These are phyloP conservation scores for Beris chalybata DNA, from an alignment of 2,888 invertebrate genomes.

Conservation along the genomic window DNA sequence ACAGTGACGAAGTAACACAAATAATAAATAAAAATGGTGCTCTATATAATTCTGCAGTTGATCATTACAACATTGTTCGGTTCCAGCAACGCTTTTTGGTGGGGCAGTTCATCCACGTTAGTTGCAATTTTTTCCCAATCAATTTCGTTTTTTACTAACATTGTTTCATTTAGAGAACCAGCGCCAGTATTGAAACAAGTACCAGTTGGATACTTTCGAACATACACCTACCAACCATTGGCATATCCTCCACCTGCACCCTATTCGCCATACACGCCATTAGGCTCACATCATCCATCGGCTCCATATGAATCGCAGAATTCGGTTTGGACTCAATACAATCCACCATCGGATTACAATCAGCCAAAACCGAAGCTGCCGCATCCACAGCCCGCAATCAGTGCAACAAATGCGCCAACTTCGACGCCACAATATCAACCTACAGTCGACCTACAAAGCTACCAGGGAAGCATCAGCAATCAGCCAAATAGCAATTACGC, in stretches of 20 bases:
- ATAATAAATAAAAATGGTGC: not conserved
- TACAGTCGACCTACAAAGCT: constrained; percentile 17
- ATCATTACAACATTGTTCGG: constrained; percentile 30
- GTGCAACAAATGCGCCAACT: not conserved
- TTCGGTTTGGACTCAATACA: constrained; percentile 32
- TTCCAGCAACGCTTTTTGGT: constrained; percentile 40
- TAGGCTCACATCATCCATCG: constrained; percentile 15
- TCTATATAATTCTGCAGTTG: constrained; percentile 24
- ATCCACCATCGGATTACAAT: constrained; percentile 4
- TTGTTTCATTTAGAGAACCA: constrained; percentile 28
- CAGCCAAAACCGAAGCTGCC: constrained; percentile 9
- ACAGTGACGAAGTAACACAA: not conserved
- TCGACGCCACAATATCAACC: constrained; percentile 19
- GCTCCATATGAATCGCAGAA: constrained; percentile 1
- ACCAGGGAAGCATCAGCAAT: constrained; percentile 7
- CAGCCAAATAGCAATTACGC: constrained; percentile 5
- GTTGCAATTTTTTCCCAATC: not conserved
- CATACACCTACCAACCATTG: constrained; percentile 42
- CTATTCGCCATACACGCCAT: constrained; percentile 26
- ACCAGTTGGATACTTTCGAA: constrained; percentile 41
- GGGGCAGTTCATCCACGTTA: constrained; percentile 36
- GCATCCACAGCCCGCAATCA: constrained; percentile 4
- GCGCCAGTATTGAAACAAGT: constrained; percentile 39
- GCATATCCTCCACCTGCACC: constrained; percentile 28
- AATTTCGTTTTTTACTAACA: constrained; percentile 2